A percentile compares a stretch with the other conserved stretches of the same genome.
phyloP scores from a whole-genome alignment of 2,888 invertebrate genomes.

The Aspidapion aeneum region DNA sequence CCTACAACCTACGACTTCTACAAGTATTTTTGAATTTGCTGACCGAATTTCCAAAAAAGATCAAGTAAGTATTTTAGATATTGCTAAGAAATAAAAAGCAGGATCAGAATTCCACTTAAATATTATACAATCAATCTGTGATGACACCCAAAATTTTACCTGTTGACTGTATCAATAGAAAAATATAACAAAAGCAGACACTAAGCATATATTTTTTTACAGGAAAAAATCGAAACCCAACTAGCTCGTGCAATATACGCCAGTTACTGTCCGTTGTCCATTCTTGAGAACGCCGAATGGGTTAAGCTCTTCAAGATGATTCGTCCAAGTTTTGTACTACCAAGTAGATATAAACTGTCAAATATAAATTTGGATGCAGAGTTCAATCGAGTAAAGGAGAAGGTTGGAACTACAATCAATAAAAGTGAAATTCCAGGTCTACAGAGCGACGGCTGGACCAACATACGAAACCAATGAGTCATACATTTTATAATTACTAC shows the following conservation, averaged over 20 bases:
- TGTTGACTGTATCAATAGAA: too few species aligned
- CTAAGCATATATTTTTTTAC: conserved; percentile 10
- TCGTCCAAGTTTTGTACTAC: conserved; percentile 4
- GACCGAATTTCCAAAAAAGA: neutral
- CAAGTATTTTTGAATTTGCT: neutral
- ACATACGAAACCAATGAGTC: neutral
- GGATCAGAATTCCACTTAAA: neutral
- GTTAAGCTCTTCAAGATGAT: conserved; percentile 6
- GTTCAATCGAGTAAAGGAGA: conserved; percentile 4
- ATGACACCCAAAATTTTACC: too few species aligned
- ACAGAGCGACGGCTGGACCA: neutral
- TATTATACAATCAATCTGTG: too few species aligned
- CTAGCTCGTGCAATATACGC: conserved; percentile 8
- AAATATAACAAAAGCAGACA: neutral
- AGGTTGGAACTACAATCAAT: neutral
- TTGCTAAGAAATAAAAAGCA: neutral
- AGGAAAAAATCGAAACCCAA: conserved; percentile 8
- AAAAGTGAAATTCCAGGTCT: neutral
- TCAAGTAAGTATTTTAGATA: neutral
- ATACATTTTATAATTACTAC: neutral
- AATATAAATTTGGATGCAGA: conserved; percentile 7
- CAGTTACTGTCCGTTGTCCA: conserved; percentile 10
- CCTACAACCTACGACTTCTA: neutral
- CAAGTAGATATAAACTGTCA: conserved; percentile 3
- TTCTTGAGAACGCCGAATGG: conserved; percentile 6